Percentiles rank a stretch among this genome's conserved stretches.
Evolutionary conservation across 2,113 vertebrate species (phyloP).

Genomic region (Dipodomys merriami): DNA sequence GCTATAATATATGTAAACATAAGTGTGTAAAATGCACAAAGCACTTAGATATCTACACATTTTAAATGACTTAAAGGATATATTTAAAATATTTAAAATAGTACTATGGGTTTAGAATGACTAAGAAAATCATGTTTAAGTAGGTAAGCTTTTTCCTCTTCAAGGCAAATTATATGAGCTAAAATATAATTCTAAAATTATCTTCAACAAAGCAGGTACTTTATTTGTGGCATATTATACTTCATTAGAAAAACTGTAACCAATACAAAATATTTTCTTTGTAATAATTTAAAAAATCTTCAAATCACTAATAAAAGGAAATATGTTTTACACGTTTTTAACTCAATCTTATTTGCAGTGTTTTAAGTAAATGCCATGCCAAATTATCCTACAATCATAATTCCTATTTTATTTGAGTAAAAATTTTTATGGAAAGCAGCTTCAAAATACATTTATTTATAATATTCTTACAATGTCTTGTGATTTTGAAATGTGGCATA

Average conservation of each 20-base stretch:
- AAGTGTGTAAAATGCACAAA: conserved; percentile 6
- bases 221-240: neutral
- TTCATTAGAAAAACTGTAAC: conserved; percentile 12
- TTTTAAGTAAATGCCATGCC: conserved; percentile 69
- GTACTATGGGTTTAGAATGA: conserved; percentile 8
- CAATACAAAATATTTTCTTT: conserved; percentile 21
- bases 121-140: neutral
- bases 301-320: conserved; percentile 30
- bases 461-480: conserved; percentile 80
- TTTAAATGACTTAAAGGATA: neutral
- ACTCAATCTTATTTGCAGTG: conserved; percentile 36
- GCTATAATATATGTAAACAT: conserved; percentile 16
- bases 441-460: conserved; percentile 75
- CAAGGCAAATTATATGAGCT: neutral
- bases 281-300: conserved; percentile 39
- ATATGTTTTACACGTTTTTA: neutral
- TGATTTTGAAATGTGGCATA: conserved; percentile 85
- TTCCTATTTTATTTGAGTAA: conserved; percentile 70
- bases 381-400: conserved; percentile 63
- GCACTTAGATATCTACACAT: neutral
- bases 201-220: neutral
- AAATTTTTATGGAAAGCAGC: conserved; percentile 66
- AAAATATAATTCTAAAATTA: conserved; percentile 30
- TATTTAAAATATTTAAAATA: conserved; percentile 47
- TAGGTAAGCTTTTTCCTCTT: conserved; percentile 58